Evolutionary conservation across 2,888 invertebrate genomes (phyloP).

Genomic region (Micoletzkya japonica): DNA sequence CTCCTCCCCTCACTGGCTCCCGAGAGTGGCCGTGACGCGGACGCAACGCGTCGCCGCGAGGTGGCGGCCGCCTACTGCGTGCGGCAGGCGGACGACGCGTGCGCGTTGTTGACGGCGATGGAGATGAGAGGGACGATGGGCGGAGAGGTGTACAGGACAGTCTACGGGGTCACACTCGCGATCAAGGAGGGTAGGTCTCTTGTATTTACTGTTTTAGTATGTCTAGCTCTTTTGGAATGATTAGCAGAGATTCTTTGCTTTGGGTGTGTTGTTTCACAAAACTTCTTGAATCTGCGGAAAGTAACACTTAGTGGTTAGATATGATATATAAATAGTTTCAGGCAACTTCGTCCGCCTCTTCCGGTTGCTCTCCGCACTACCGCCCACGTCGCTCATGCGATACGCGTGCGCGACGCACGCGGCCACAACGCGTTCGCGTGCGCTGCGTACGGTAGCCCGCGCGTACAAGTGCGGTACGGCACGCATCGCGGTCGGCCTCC

Average conservation of each 20-base stretch:
- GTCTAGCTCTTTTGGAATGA: no score
- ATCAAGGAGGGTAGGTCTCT: constrained; percentile 6
- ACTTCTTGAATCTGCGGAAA: neutral
- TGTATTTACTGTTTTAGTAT: neutral
- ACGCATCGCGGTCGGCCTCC: neutral
- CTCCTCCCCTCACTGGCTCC: neutral
- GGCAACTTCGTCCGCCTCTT: constrained; percentile 23
- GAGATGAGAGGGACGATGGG: constrained; percentile 1
- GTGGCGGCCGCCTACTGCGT: constrained; percentile 17
- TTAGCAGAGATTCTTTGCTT: no score
- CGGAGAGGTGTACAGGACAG: neutral
- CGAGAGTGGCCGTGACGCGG: neutral
- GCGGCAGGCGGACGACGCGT: neutral
- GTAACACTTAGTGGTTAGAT: neutral
- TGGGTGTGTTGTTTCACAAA: no score
- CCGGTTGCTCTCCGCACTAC: neutral
- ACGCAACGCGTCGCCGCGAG: neutral
- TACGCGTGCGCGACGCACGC: neutral
- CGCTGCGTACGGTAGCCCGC: constrained; percentile 10
- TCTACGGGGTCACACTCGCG: neutral
- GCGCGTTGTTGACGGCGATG: constrained; percentile 3
- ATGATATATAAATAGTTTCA: neutral
- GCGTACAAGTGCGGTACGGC: constrained; percentile 7
- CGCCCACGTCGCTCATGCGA: neutral
- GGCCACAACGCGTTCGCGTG: neutral